Base-by-base conservation (phyloP, 1,140 invertebrate genomes). In the Diuraphis noxia region DNA sequence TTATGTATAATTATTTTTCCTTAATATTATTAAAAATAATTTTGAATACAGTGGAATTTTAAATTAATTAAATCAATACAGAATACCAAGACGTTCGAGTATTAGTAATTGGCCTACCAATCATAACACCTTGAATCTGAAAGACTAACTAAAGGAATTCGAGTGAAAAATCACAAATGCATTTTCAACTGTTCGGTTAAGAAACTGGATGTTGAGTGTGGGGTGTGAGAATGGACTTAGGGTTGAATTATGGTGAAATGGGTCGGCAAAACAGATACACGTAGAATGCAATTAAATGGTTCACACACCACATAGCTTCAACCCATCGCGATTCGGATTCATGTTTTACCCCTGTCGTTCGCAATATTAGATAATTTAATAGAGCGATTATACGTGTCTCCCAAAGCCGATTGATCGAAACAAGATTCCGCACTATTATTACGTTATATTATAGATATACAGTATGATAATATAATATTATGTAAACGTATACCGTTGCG, bases 1-100 rank as follows among this genome's bases (percentile, higher is more conserved):
- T 72, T 63, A n/a, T 72, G 34, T n/a, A 5, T 13, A 72, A n/a
- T n/a, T 6, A 72, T 0, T 72, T 17, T 6, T 49, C 19, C 46
- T 21, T 21, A 52, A 17, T 34, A 72, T n/a, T 34, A n/a, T n/a
- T 17, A 72, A n/a, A 17, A n/a, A n/a, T 17, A 17, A 72, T 72
- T n/a, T 17, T 72, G 0, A n/a, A 72, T 17, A 1, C 0, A 0
- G 13, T n/a, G 2, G 4, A n/a, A n/a, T n/a, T 72, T n/a, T 2
- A 5, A n/a, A 6, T 72, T 0, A 72, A 72, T 3, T 5, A n/a
- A 0, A n/a, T 10, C 8, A 17, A 13, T 72, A 17, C 30, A n/a
- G 13, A 63, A 63, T 63, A 56, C 2, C 30, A 63, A n/a, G 8
- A n/a, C 30, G 10, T 72, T 19, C 46, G 6, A 49, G 46, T 23